These are phyloP conservation scores for Phrynocephalus versicolor DNA, from an alignment of 2,113 vertebrate genomes.

Conservation along the genomic window DNA sequence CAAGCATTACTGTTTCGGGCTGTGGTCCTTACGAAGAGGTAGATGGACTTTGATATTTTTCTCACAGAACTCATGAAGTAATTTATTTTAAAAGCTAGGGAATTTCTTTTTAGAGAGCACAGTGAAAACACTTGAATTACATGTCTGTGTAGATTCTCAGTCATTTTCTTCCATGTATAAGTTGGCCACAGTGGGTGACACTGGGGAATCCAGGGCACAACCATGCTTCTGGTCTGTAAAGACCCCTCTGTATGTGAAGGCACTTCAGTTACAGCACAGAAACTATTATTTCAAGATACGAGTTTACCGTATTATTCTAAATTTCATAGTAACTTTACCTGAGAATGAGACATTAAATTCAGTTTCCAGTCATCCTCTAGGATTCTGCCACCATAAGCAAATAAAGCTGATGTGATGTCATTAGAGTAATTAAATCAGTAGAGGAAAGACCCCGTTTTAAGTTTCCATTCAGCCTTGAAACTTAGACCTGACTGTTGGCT, in stretches of 20 bases:
- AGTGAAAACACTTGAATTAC: no score
- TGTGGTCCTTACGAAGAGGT: slow-evolving; percentile 84
- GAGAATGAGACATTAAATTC: not conserved
- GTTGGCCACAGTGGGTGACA: no score
- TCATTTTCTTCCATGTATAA: no score
- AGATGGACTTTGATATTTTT: not conserved
- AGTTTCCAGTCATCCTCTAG: not conserved
- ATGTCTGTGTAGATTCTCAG: no score
- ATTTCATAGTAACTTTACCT: not conserved
- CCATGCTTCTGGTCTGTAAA: no score
- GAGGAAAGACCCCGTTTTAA: not conserved
- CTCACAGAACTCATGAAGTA: not conserved
- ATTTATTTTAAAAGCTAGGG: not conserved
- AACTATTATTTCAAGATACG: not conserved
- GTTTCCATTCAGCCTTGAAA: not conserved
- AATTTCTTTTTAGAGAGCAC: not conserved
- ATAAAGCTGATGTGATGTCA: not conserved
- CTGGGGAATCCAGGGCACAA: no score
- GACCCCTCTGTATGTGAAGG: no score
- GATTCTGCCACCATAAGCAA: not conserved
- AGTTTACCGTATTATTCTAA: not conserved
- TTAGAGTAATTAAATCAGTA: not conserved
- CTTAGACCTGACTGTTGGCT: not conserved
- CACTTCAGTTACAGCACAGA: not conserved
- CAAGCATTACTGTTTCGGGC: slow-evolving; percentile 80